Base-by-base conservation (phyloP, 2,113 vertebrate species). In the Ramphastos sulfuratus region DNA sequence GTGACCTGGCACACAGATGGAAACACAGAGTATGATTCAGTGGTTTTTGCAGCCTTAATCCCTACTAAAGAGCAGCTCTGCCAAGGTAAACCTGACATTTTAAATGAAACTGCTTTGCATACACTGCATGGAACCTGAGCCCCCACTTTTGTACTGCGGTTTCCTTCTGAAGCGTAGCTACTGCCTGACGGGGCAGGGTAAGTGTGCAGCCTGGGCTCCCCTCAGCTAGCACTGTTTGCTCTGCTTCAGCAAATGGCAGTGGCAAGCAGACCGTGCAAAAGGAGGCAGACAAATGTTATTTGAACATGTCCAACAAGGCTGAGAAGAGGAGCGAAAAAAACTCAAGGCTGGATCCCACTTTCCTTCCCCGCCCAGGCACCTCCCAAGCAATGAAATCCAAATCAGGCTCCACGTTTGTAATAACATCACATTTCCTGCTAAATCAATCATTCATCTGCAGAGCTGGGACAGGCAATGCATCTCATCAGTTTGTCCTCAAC, bases 51-150 rank as follows among this genome's bases (percentile, higher is more conserved):
- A 94, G 81, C 83, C 82, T 92, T 97, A 95, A 97, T 97, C 95
- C 96, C 85, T 96, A 89, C 94, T 89, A 87, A 93, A 96, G 74
- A 42, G 83, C 77, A 61, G 63, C 81, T 92, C 96, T 97, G 95
- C 96, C 96, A 98, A 98, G 92, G 95, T 95, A 98, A 98, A 97
- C 78, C 88, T 96, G 96, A 95, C 95, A 95, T 97, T 98, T 97
- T 91, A 97, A 96, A 93, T 83, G 77, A 95, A 97, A 96, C 91
- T 96, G 75, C 94, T 97, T 93, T 96, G 93, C 89, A 94, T 95
- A 95, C 83, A 83, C 93, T 95, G 93, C 91, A 83, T 80, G 96
- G 94, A 97, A 97, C 92, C 92, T 84, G 96, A 97, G 96, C 92
- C 90, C 88, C 86, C 82, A 72, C 73, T 95, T 94, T 92, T 67